phyloP scores from a whole-genome alignment of 2,113 vertebrate genomes.

The Cichladusa arquata region DNA sequence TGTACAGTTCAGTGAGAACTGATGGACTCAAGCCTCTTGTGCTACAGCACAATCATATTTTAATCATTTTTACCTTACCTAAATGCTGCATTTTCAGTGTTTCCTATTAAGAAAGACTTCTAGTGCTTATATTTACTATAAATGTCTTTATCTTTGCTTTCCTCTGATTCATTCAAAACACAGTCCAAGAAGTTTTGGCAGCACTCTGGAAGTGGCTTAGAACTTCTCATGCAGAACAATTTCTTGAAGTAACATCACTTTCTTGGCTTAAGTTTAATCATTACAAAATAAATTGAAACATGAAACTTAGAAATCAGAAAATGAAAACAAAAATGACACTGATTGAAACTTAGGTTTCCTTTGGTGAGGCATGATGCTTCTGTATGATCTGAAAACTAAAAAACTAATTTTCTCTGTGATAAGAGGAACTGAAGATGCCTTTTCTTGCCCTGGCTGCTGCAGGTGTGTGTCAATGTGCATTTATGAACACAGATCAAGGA shows the following conservation, averaged over 20 bases:
- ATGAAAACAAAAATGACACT: neutral
- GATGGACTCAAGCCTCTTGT: neutral
- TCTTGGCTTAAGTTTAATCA: neutral
- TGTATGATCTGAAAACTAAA: conserved; percentile 8
- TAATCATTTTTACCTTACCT: neutral
- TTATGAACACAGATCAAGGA: neutral
- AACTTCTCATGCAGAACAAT: neutral
- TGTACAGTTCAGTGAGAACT: neutral
- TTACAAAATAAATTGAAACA: neutral
- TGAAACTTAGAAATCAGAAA: neutral
- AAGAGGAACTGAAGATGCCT: neutral
- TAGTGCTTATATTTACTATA: neutral
- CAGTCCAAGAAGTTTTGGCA: neutral
- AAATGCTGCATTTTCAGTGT: neutral
- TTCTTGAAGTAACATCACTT: neutral
- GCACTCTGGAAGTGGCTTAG: fast-evolving
- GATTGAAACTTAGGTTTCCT: neutral
- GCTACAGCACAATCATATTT: neutral
- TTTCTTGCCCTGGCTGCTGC: neutral
- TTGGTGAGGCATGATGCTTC: neutral
- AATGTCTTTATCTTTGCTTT: neutral
- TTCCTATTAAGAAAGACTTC: neutral
- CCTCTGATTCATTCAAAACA: neutral
- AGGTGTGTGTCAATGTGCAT: neutral
- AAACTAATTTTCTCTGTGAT: neutral